Base-by-base conservation (phyloP, 2,113 vertebrate genomes). In the Aphelocoma coerulescens region DNA sequence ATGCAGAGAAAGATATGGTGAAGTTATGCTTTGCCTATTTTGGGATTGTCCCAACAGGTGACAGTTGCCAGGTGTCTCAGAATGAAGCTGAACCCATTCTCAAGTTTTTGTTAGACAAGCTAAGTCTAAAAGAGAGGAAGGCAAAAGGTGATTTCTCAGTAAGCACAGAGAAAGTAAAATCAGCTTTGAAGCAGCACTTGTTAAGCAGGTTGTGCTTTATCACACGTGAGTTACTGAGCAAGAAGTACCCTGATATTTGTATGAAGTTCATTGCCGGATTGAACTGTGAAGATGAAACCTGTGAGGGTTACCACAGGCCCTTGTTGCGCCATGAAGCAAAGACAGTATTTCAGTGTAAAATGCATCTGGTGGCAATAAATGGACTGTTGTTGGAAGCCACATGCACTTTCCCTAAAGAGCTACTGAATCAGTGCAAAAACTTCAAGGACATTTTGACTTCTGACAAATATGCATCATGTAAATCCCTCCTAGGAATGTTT, bases 11-110 rank as follows among this genome's bases (percentile, higher is more conserved):
- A 81, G 98, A 98, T 67, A 98, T 98, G 97, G 98, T 98, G 49
- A 98, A 98, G 57, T 98, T 97, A 37, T 98, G 98, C 95, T 98
- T 98, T 65, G 98, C 98, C 54, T 98, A 98, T 94, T 98, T 98
- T 95, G 98, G 98, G n/a, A 96, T 98, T 85, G 96, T 95, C 23
- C 97, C 95, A 58, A 92, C 93, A 52, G 97, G 98, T 76, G 94
- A 92, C 65, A 82, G 41, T 62, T 98, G 98, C 58, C 97, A 97
- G 63, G 97, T 98, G 79, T 97, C 97, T 75, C 97, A 97, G 57
- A 97, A 95, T 3, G 97, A 98, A 93, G 97, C 95, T 18, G 97
- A 97, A 16, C 97, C 95, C 35, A 93, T 98, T 92, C 81, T 97
- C 43, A 93, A 97, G 44, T 88, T 97, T 91, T 69, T 97, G 73